These are phyloP conservation scores for Dendrocincla fuliginosa DNA, from an alignment of 2,797 vertebrate genomes.

Conservation along the genomic window DNA sequence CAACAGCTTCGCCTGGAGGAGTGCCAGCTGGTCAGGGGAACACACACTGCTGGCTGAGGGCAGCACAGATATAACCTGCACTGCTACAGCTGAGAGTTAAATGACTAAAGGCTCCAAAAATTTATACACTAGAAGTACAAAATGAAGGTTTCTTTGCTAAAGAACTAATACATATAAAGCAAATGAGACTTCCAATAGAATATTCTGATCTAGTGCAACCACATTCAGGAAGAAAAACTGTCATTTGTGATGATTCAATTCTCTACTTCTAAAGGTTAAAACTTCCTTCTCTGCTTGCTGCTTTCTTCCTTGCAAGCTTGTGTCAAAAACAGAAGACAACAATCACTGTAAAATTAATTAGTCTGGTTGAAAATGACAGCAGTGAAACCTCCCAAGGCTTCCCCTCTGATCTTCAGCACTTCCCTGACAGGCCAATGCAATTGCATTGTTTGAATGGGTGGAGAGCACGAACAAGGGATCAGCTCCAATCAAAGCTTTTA, in stretches of 20 bases:
- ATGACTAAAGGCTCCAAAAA: not conserved
- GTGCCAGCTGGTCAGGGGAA: not conserved
- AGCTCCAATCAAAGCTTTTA: not conserved
- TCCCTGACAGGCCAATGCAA: not conserved
- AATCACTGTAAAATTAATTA: slow-evolving; percentile 2
- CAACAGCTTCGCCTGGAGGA: not conserved
- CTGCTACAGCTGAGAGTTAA: not conserved
- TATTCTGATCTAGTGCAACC: not conserved
- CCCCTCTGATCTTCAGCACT: not conserved
- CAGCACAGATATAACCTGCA: not conserved
- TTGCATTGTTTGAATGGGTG: not conserved
- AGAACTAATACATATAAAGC: not conserved
- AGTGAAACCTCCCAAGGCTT: not conserved
- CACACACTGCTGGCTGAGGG: not conserved
- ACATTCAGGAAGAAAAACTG: not conserved
- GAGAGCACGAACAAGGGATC: not conserved
- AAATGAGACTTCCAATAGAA: not conserved
- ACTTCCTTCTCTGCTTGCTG: not conserved
- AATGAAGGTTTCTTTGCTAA: not conserved
- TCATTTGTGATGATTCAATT: not conserved
- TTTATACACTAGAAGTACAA: not conserved
- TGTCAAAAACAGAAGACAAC: not conserved
- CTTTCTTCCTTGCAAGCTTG: not conserved
- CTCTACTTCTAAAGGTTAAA: not conserved
- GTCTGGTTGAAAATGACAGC: not conserved